Evolutionary conservation across 2,888 invertebrate genomes (phyloP), one percentile per base, ranked within the genome.

Genomic region (Apantesis nais): DNA sequence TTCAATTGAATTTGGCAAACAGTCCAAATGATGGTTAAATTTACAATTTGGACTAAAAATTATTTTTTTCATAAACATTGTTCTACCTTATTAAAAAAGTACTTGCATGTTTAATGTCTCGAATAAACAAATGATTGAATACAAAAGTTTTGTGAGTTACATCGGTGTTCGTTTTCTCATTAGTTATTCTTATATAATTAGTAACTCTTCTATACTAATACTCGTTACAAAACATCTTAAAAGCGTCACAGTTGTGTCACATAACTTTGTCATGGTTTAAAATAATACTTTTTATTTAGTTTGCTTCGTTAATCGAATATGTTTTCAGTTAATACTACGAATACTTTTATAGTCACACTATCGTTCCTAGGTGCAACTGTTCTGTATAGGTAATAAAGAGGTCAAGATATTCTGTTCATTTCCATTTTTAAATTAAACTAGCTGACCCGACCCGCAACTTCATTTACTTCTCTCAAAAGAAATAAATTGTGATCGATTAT

Each of bases 181-280:
- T 67, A 64, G 73, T 74, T 82, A 82, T 82, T 78, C 77, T 80
- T 74, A 65, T 62, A 74, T 65, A 66, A 68, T 73, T 73, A 63
- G 66, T 77, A 74, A 77, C 74, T 77, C 76, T 74, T 76, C 78
- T 74, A 62, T 64, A 52, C n/a, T 37, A 75, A 66, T 67, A 68
- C 72, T 66, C 61, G 11, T 25, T 25, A 68, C 64, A 44, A 37
- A 63, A 48, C 22, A 19, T 65, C 37, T 48, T 52, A 34, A 58
- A 65, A 29, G 16, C 60, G 67, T 66, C 52, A 48, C 22, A 25
- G 44, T 25, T 65, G 16, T 62, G 61, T 60, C 70, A 66, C 16
- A 29, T 58, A 29, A 58, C 58, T 58, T 61, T 48, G 39, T 60
- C 29, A 55, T 1, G 66, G 58, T 66, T 61, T 60, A 64, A 61